These are phyloP conservation scores for Pediacus dermestoides DNA, from an alignment of 2,888 invertebrate species.

Conservation along the genomic window DNA sequence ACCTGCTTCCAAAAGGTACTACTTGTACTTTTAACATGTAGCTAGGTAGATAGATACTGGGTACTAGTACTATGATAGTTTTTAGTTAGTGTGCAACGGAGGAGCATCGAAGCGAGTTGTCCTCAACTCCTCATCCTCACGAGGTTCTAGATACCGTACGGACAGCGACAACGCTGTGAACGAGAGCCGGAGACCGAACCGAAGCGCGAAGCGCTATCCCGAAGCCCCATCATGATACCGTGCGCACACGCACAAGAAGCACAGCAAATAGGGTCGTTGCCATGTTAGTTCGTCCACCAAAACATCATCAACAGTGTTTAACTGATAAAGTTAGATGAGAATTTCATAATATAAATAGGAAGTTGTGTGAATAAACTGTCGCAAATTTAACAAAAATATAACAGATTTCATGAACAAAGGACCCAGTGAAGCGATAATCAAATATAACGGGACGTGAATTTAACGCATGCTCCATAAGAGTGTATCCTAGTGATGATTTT, in stretches of 20 bases:
- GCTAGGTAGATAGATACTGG: no score
- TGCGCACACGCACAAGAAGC: slow-evolving; percentile 25
- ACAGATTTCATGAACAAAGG: slow-evolving; percentile 29
- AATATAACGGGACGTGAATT: slow-evolving; percentile 33
- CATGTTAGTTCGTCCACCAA: slow-evolving; percentile 27
- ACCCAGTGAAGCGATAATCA: slow-evolving; percentile 33
- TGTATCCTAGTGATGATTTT: slow-evolving; percentile 34
- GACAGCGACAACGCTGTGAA: no score
- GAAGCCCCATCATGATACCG: no score
- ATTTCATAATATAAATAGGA: slow-evolving; percentile 2
- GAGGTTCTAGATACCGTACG: no score
- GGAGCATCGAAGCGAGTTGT: no score
- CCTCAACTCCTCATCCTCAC: no score
- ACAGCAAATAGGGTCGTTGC: slow-evolving; percentile 37
- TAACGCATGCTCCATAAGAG: slow-evolving; percentile 33
- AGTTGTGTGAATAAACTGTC: slow-evolving; percentile 1
- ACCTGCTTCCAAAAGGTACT: no score
- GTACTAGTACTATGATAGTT: no score
- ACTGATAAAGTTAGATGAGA: slow-evolving; percentile 18
- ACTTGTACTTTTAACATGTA: no score
- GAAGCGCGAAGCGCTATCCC: no score
- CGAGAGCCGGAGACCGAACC: no score
- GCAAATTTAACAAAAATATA: slow-evolving; percentile 1
- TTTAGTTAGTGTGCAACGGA: no score
- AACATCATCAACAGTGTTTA: slow-evolving; percentile 9